Percentiles rank a stretch among this genome's conserved stretches.
These are phyloP conservation scores for Tridacna gigas DNA, from an alignment of 2,888 invertebrate genomes.

Conservation along the genomic window DNA sequence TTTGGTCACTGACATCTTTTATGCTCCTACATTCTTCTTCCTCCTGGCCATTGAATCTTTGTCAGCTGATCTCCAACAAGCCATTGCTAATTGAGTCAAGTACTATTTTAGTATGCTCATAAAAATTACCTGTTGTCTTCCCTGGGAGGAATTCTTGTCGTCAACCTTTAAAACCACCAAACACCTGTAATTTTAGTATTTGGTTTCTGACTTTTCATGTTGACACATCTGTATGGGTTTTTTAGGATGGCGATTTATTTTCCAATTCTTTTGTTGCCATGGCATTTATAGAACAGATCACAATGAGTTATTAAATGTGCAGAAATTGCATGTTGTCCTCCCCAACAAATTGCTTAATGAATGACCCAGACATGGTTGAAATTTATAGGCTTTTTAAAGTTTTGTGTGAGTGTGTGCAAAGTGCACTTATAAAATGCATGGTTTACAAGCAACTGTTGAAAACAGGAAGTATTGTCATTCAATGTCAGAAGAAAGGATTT, in stretches of 20 bases:
- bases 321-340: conserved; percentile 41
- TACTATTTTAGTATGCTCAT: conserved; percentile 33
- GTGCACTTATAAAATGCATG: no score
- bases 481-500: no score
- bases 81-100: conserved; percentile 14
- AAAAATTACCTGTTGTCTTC: conserved; percentile 49
- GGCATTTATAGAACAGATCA: conserved; percentile 31
- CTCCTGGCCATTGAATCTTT: neutral
- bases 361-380: conserved; percentile 12
- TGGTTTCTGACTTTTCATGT: conserved; percentile 45
- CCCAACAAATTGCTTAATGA: conserved; percentile 55
- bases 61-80: neutral
- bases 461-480: no score
- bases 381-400: conserved; percentile 40
- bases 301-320: conserved; percentile 31
- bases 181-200: conserved; percentile 48
- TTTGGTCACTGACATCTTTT: neutral
- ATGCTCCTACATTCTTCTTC: neutral
- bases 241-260: conserved; percentile 50
- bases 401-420: no score
- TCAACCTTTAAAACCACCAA: conserved; percentile 28
- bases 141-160: conserved; percentile 24
- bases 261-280: conserved; percentile 23
- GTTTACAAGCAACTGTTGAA: no score
- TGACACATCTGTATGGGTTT: conserved; percentile 43